A percentile compares a stretch with the other conserved stretches of the same genome.
Evolutionary conservation across 2,113 vertebrate genomes (phyloP).

Genomic region (Psilopsiagon aymara): DNA sequence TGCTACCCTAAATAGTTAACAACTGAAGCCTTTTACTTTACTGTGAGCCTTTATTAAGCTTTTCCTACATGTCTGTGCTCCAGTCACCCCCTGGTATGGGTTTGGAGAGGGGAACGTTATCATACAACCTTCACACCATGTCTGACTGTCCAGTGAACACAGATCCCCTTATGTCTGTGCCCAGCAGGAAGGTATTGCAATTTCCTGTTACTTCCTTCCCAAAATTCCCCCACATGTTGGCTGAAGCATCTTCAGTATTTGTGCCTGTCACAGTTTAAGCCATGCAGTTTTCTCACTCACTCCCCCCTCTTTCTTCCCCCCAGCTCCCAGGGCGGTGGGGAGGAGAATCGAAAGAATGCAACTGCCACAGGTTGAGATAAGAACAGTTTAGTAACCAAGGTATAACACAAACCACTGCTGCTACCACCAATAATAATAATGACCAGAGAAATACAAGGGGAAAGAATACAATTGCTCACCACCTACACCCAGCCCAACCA

Average conservation of each 20-base stretch:
- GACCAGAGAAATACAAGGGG: no score
- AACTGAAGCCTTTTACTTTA: neutral
- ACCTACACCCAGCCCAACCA: no score
- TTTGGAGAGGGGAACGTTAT: neutral
- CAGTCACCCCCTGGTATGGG: neutral
- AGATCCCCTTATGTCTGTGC: accelerated
- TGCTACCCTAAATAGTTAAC: neutral
- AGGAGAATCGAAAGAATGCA: no score
- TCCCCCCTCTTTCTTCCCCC: no score
- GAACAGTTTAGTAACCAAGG: no score
- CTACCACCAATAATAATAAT: no score
- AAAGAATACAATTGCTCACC: no score
- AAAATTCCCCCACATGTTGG: accelerated
- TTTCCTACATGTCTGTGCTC: neutral
- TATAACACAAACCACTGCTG: no score
- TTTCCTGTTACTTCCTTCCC: neutral
- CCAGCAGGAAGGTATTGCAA: neutral
- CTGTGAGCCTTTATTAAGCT: neutral
- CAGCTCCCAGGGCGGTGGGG: no score
- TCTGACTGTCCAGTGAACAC: neutral
- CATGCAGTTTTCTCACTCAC: no score
- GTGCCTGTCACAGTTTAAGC: neutral
- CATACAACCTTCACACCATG: neutral
- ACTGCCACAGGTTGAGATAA: no score
- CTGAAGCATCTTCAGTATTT: neutral